phyloP scores from a whole-genome alignment of 2,888 invertebrate genomes.

The Drosophila hamatofila region DNA sequence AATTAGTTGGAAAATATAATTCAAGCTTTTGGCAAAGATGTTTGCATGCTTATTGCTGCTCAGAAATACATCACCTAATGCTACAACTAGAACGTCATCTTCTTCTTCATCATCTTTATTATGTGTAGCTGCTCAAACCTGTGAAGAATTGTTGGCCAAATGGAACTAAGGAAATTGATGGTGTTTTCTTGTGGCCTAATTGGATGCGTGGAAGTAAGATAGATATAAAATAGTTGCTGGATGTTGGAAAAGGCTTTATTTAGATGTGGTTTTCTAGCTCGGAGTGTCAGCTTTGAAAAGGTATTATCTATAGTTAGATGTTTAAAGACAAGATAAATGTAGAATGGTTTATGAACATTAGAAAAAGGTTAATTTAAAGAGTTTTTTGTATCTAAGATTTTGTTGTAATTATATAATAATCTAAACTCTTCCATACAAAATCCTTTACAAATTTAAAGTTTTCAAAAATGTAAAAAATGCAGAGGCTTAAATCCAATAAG shows the following conservation, averaged over 20 bases:
- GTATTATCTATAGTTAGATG: neutral
- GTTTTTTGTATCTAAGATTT: neutral
- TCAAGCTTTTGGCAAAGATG: constrained; percentile 51
- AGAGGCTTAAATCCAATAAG: no score
- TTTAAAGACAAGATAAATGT: no score
- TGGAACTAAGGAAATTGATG: neutral
- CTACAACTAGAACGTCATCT: neutral
- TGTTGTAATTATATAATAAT: no score
- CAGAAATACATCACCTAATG: constrained; percentile 14
- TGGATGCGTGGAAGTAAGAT: neutral
- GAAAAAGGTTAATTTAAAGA: neutral
- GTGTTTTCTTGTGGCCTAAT: neutral
- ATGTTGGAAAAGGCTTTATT: neutral
- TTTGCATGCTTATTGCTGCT: constrained; percentile 29
- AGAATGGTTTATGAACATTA: neutral
- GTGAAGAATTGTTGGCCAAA: constrained; percentile 1
- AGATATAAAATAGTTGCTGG: neutral
- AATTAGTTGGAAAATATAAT: constrained; percentile 75
- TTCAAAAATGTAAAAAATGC: no score
- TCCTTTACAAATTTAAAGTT: no score
- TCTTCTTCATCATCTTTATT: neutral
- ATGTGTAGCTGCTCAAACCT: constrained; percentile 1
- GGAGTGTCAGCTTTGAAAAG: neutral
- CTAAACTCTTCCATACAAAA: no score
- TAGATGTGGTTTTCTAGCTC: neutral